Base-by-base conservation (phyloP, 2,888 invertebrate species). In the Volucella bombylans region DNA sequence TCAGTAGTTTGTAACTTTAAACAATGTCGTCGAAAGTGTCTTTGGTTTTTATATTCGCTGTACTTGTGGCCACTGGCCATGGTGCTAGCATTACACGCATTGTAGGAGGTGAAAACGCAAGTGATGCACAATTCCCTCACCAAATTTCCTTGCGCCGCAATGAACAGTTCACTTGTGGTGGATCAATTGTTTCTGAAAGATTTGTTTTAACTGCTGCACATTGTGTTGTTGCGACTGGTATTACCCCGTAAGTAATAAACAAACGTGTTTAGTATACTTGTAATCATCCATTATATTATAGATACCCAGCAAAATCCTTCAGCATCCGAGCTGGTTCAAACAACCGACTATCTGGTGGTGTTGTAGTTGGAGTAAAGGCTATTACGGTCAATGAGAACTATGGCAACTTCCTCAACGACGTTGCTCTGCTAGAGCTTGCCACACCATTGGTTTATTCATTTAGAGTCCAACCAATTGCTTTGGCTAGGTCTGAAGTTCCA, bases 271-370 rank as follows among this genome's bases (percentile, higher is more conserved):
- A 80, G 6, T 2, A 4, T 0, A 31, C 49, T 45, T 23, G 12
- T 1, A 10, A 43, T n/a, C 0, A 50, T 15, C 8, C 3, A 3
- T 8, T 1, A 38, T 39, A 1, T n/a, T 54, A 31, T 39, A 91
- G 91, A 31, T 88, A 87, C 69, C 89, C 89, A 11, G 65, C 89
- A 0, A 86, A 87, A 8, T 82, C 74, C 14, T 89, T 89, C 31
- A 82, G 87, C 12, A 87, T 91, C 0, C 90, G 91, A 2, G 90
- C 88, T 3, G 92, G 92, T 64, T 91, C 92, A 78, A 88, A 90
- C 14, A 90, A 91, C 73, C 87, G 88, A 0, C 61, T 88, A 6
- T 64, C 82, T 12, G 89, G 88, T 11, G 92, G 91, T 8, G 89
- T 91, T 47, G 85, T 90, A 55, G 68, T 85, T 2, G 69, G 88